Conservation (phyloP, 2,797 vertebrate species). For the Sorex maritimensis region DNA sequence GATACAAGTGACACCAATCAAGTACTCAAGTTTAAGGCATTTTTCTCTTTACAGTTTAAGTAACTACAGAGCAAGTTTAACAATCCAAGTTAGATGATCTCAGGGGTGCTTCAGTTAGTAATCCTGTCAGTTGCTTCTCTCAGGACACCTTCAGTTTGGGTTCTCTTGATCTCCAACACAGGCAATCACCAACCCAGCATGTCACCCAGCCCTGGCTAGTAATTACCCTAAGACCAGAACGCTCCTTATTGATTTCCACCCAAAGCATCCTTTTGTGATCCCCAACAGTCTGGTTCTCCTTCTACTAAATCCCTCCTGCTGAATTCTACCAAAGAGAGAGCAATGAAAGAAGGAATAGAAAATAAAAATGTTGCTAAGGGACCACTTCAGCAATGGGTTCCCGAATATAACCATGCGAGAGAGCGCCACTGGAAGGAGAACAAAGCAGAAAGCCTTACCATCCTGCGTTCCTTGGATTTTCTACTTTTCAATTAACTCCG, state of each 20-base stretch:
- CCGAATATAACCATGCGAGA: background rate
- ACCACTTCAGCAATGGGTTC: background rate
- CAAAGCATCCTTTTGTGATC: constrained; percentile 53
- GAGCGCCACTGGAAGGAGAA: background rate
- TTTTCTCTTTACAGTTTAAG: constrained; percentile 20
- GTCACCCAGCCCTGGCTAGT: constrained; percentile 40
- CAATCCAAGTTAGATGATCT: constrained; percentile 35
- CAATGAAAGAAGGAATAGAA: background rate
- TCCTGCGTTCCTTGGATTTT: constrained; percentile 32
- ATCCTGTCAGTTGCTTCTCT: constrained; percentile 63
- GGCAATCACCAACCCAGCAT: background rate
- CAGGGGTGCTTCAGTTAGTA: constrained; percentile 34
- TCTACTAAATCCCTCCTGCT: constrained; percentile 57
- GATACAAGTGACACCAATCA: no score
- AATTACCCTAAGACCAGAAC: constrained; percentile 62
- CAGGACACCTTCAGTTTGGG: background rate
- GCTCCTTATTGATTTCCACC: constrained; percentile 67
- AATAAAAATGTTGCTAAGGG: background rate
- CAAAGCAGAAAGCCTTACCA: background rate
- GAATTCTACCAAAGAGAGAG: constrained; percentile 31
- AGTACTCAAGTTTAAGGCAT: constrained; percentile 2
- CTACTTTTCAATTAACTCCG: constrained; percentile 17
- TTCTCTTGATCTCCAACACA: background rate
- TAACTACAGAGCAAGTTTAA: constrained; percentile 48
- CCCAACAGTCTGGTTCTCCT: constrained; percentile 42